phyloP scores from a whole-genome alignment of 2,113 vertebrate species.

The Actenoides hombroni region DNA sequence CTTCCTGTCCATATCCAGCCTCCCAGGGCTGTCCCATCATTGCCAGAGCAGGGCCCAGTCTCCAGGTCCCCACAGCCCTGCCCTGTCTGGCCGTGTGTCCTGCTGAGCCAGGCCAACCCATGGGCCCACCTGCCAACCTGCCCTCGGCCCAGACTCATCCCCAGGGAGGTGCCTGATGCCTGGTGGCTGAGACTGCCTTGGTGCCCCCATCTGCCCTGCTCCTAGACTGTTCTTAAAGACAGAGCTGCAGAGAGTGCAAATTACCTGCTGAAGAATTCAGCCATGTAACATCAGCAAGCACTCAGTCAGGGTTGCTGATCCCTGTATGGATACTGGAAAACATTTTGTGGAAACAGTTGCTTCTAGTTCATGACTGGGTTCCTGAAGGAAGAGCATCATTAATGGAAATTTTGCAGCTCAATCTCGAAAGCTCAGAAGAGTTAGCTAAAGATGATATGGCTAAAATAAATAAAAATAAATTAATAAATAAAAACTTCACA shows the following conservation, averaged over 20 bases:
- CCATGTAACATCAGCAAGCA: not conserved
- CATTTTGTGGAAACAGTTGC: not conserved
- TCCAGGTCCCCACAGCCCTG: not conserved
- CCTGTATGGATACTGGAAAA: not conserved
- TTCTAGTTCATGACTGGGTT: not conserved
- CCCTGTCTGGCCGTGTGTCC: not conserved
- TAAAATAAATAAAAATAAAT: not conserved
- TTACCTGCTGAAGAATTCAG: not conserved
- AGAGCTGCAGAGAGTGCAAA: not conserved
- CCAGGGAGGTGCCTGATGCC: no score
- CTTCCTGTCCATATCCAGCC: not conserved
- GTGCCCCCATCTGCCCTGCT: not conserved
- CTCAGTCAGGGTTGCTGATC: not conserved
- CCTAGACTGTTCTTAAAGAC: not conserved
- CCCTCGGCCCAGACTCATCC: no score
- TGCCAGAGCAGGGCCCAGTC: fast-evolving
- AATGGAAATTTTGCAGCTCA: not conserved
- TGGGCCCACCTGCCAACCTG: not conserved
- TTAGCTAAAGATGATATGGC: not conserved
- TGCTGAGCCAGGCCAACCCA: no score
- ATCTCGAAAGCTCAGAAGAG: not conserved
- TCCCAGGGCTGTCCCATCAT: fast-evolving
- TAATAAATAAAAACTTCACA: not conserved
- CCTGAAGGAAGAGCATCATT: not conserved
- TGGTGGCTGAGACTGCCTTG: fast-evolving